These are phyloP conservation scores for Ramphastos sulfuratus DNA, from an alignment of 2,113 vertebrate genomes.

Conservation along the genomic window DNA sequence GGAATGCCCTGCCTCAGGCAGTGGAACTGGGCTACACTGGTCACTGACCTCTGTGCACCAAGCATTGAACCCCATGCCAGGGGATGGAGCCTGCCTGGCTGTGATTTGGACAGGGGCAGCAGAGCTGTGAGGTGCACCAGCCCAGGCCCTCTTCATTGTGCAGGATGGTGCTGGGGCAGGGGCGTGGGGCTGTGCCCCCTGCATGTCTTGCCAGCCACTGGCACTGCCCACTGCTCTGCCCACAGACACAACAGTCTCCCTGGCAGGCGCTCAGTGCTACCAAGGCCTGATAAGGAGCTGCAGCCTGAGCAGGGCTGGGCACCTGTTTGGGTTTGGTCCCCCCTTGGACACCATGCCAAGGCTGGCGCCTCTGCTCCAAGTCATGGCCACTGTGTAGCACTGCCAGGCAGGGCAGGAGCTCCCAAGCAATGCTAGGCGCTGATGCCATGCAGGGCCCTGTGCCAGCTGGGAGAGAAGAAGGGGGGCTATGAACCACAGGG, in stretches of 20 bases:
- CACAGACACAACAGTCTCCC: slow-evolving; percentile 35
- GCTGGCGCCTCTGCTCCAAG: background rate
- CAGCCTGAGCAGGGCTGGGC: background rate
- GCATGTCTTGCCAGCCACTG: accelerated
- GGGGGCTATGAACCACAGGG: accelerated
- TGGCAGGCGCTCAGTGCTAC: background rate
- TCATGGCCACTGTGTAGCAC: background rate
- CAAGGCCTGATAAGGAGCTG: slow-evolving; percentile 18
- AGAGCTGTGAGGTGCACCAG: background rate
- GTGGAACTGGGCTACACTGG: background rate
- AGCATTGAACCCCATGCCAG: background rate
- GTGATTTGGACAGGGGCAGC: background rate
- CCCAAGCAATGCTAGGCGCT: accelerated
- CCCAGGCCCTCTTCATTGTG: accelerated
- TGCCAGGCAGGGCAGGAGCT: background rate
- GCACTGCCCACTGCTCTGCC: background rate
- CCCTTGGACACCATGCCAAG: background rate
- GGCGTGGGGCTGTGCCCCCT: background rate
- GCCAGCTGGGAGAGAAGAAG: background rate
- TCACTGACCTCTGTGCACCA: accelerated
- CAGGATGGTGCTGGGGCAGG: background rate
- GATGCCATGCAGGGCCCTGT: accelerated
- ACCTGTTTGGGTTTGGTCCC: slow-evolving; percentile 53
- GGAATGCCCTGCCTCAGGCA: background rate
- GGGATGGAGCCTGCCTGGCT: background rate